Percentiles rank a stretch among this genome's conserved stretches.
Conservation (phyloP, 2,113 vertebrate species). For the Polyodon spathula region DNA sequence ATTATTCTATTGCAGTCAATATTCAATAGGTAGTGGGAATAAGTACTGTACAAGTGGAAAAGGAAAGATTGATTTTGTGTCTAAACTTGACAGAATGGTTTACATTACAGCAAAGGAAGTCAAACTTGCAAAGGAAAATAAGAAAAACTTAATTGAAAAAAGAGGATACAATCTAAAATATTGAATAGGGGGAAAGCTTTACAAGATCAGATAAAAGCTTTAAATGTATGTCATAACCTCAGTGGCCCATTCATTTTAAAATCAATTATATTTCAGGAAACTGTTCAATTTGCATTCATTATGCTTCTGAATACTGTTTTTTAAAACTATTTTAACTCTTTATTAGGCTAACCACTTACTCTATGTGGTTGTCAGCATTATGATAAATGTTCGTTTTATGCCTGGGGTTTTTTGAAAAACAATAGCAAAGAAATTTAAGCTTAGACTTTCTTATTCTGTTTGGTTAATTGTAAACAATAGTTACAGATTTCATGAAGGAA, state of each 20-base stretch:
- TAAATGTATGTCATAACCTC: constrained; percentile 8
- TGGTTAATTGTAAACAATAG: too few species aligned
- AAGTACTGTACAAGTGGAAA: constrained; percentile 28
- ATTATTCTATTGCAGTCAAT: constrained; percentile 26
- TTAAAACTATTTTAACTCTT: too few species aligned
- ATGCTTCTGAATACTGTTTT: too few species aligned
- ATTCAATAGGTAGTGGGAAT: constrained; percentile 28
- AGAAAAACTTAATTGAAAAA: constrained; percentile 10
- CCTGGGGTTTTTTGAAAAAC: too few species aligned
- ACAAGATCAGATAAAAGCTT: constrained; percentile 7
- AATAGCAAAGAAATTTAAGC: too few species aligned
- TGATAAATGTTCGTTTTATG: too few species aligned
- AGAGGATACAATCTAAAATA: constrained; percentile 14
- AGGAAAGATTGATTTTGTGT: constrained; percentile 43
- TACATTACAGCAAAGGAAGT: constrained; percentile 29
- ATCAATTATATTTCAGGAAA: too few species aligned
- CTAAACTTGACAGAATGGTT: constrained; percentile 27
- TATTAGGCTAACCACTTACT: too few species aligned
- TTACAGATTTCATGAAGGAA: too few species aligned
- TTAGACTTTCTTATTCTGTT: too few species aligned
- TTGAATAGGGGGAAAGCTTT: constrained; percentile 10
- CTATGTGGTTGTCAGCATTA: too few species aligned
- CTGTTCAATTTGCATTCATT: too few species aligned
- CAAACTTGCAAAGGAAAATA: constrained; percentile 20
- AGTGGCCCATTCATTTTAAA: neutral